Base-by-base conservation (phyloP, 2,888 invertebrate species). In the Panorpa germanica region DNA sequence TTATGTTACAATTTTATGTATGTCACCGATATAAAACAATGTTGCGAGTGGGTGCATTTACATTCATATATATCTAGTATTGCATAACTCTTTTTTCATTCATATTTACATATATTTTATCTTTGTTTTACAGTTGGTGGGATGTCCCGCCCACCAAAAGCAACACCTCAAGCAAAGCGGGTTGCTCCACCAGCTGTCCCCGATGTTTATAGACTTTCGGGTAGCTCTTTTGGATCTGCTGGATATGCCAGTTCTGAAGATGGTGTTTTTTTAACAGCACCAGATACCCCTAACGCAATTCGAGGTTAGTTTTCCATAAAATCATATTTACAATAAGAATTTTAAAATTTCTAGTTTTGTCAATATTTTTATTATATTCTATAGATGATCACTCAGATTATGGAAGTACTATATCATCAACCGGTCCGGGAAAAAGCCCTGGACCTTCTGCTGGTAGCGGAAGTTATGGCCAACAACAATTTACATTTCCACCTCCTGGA, bases 161-260 rank as follows among this genome's bases (percentile, higher is more conserved):
- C 71, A 57, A 72, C 75, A 55, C 72, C 77, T 53, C 82, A 82
- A 59, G 81, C 77, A 48, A 86, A 86, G 60, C 82, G 83, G 60
- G 85, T 86, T 50, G 76, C 85, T 43, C 86, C 86, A 45, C 83
- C 83, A 25, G 80, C 82, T 31, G 77, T 83, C 40, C 82, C 83
- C 28, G 74, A 76, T 52, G 70, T 74, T 40, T 70, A 77, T 56
- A 70, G 82, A 35, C 78, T 78, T 54, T 77, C 77, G 29, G 77
- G 77, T 34, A 74, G 75, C 53, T 75, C 75, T 45, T 78, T 78
- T 55, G 77, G 77, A 37, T 68, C 68, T 20, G 75, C 75, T 16
- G 77, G 77, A 35, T 77, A 78, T 52, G 75, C 77, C 34, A 73
- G 73, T 41, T 73, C 74, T 41, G 77, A 77, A 50, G 76, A 77